Base-by-base conservation (phyloP, 1,140 invertebrate genomes). In the Drosophila funebris region DNA sequence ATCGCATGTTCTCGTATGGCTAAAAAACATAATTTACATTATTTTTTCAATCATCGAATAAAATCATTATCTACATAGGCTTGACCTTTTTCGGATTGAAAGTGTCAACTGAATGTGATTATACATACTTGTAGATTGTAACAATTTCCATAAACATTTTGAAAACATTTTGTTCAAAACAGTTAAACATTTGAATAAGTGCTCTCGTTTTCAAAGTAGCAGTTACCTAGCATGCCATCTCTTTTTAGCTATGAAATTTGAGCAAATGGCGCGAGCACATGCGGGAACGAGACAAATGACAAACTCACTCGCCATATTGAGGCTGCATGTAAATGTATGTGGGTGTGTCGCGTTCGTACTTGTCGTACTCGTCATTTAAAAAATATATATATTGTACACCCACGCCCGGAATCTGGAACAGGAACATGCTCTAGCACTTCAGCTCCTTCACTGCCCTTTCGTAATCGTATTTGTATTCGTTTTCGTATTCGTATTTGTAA, bases 361-460 rank as follows among this genome's bases (percentile, higher is more conserved):
- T 80, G 63, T 73, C 81, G 58, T 44, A 72, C 73, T 6, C 2
- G 33, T 76, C 76, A 60, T 62, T 52, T 44, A 76, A 69, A 58
- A 46, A 70, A 62, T 24, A 24, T 24, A 24, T 24, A 4, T 24
- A 4, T 57, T 56, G 29, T 58, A 66, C 63, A 22, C 36, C 41
- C 29, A 61, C 57, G 56, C 44, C 27, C 20, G 18, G 13, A 11
- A 36, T 24, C n/a, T 31, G 3, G n/a, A 36, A n/a, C 11, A 36
- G 33, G 33, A 36, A 5, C 4, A 13, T 3, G n/a, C 11, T 4
- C 4, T 3, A n/a, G 31, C 11, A 4, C 11, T 31, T 1, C 5
- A 31, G 7, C 33, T 3, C n/a, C 33, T 36, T 36, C 24, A 27
- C 24, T 5, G 2, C 33, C 33, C 33, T 36, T 0, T n/a, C n/a